Conservation (phyloP, 2,888 invertebrate genomes). For the Magallana nippona region DNA sequence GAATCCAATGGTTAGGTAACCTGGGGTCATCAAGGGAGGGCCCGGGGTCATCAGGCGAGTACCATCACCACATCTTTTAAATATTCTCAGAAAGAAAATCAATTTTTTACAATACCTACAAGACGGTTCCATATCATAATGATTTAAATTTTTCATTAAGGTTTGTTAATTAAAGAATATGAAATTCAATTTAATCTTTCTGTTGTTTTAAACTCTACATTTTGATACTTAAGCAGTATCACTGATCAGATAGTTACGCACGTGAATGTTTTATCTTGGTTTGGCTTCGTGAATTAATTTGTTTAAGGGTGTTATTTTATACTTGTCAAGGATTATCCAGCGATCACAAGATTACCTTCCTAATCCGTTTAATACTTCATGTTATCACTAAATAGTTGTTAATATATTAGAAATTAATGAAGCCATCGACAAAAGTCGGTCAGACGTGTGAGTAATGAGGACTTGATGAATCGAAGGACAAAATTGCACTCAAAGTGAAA, state of each 20-base stretch:
- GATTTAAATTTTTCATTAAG: too few species aligned
- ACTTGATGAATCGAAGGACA: too few species aligned
- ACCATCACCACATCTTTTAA: background rate
- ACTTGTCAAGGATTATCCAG: background rate
- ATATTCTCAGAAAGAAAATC: too few species aligned
- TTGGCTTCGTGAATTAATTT: too few species aligned
- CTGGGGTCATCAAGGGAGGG: background rate
- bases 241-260: background rate
- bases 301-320: background rate
- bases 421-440: background rate
- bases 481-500: background rate
- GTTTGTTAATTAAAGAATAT: too few species aligned
- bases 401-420: background rate
- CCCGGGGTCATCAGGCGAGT: too few species aligned
- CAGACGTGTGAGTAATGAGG: background rate
- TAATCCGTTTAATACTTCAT: background rate
- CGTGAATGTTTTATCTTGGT: background rate
- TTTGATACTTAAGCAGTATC: background rate
- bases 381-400: background rate
- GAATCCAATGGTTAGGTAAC: background rate
- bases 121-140: too few species aligned
- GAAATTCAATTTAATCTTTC: too few species aligned
- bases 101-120: too few species aligned
- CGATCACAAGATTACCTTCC: background rate
- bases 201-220: background rate